Evolutionary conservation across 1,140 invertebrate species (phyloP), one percentile per base, ranked within the genome.

Genomic region (Parasteatoda tepidariorum): DNA sequence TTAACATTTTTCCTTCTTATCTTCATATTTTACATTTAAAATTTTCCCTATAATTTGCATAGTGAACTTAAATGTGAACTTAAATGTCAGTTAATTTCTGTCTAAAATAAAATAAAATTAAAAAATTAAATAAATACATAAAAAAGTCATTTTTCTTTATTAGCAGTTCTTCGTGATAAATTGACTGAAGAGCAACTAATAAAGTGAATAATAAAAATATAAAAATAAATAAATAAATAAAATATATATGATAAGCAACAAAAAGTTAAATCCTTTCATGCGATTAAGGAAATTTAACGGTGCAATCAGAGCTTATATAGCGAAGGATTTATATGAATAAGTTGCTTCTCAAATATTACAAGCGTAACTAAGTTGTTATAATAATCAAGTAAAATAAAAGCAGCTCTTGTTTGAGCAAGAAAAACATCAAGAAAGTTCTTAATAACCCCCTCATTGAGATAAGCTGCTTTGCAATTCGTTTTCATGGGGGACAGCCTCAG

Each of bases 251-350:
- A 31, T 62, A 62, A 76, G 34, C 34, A 76, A 59, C 33, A 48
- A 54, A 57, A 64, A 11, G n/a, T 38, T 38, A 38, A 68, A 41
- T 30, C 55, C n/a, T 2, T 2, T 74, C 30, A 76, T 76, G 55
- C 73, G 59, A 76, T 76, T 76, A 76, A 48, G 38, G 59, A 64
- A 41, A 76, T 76, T 62, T 76, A 62, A 64, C 33, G 73, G 73
- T 48, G 31, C 15, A 57, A 38, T 41, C 31, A 74, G 59, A 31
- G 22, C 48, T 28, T 34, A 24, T 61, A 61, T 26, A 24, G 13
- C 61, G 28, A 64, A 64, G n/a, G 26, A 30, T 28, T 13, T 26
- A 30, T n/a, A 13, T 30, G 2, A 24, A 64, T 64, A 64, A 64
- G 28, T 64, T 64, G 31, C 61, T 64, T 64, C 31, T 15, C 24